Evolutionary conservation across 2,797 vertebrate species (phyloP).

Genomic region (Decapterus maruadsi): DNA sequence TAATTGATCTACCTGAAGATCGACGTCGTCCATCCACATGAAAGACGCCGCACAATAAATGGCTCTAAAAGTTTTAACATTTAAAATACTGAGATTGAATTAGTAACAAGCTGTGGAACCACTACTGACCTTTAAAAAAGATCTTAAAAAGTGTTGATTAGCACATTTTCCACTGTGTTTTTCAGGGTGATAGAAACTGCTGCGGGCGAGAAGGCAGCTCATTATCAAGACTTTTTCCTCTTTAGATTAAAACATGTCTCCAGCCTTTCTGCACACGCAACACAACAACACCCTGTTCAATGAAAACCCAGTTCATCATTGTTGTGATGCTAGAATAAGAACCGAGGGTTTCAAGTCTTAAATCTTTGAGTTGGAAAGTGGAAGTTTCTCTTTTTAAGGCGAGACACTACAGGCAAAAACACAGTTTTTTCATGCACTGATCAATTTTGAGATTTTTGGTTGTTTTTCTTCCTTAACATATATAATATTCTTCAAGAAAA

Average conservation of each 20-base stretch:
- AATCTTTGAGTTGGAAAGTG: constrained; percentile 24
- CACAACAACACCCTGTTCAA: constrained; percentile 4
- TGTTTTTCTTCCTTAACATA: no score
- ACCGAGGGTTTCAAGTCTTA: constrained; percentile 21
- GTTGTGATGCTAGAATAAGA: constrained; percentile 18
- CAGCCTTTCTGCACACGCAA: constrained; percentile 5
- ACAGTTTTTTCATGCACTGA: no score
- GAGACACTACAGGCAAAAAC: no score
- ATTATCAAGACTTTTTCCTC: constrained; percentile 3
- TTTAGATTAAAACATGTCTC: constrained; percentile 17
- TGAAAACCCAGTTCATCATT: constrained; percentile 6
- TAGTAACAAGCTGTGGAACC: neutral
- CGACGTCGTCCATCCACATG: neutral
- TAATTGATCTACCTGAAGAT: constrained; percentile 1
- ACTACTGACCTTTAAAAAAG: neutral
- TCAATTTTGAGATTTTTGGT: no score
- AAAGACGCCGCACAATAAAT: constrained; percentile 4
- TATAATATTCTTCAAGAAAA: no score
- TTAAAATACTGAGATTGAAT: constrained; percentile 9
- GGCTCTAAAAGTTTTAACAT: constrained; percentile 1
- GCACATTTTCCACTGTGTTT: neutral
- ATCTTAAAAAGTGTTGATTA: neutral
- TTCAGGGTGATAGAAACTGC: neutral
- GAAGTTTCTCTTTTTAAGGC: constrained; percentile 31
- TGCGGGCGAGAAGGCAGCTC: neutral